phyloP scores from a whole-genome alignment of 2,113 vertebrate species.

The Mormyrus lacerda region DNA sequence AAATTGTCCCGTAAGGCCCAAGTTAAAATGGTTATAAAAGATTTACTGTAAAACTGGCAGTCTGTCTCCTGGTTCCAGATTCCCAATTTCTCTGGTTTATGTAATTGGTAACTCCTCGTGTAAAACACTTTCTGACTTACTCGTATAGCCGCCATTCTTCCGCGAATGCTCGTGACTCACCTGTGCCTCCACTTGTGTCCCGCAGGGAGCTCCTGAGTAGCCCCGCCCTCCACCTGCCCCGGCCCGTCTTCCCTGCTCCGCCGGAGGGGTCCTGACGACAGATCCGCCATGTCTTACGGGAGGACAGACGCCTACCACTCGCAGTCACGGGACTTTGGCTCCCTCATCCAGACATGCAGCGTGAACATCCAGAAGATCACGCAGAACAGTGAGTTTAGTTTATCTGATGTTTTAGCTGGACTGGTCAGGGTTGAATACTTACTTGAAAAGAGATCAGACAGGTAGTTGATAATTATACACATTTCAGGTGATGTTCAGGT shows the following conservation, averaged over 20 bases:
- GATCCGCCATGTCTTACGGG: constrained; percentile 37
- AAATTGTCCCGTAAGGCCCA: background rate
- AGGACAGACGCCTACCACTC: constrained; percentile 45
- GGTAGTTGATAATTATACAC: background rate
- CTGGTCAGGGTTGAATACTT: background rate
- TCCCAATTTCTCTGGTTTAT: background rate
- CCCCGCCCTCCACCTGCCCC: background rate
- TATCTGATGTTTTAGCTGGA: background rate
- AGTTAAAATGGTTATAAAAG: background rate
- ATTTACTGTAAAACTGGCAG: background rate
- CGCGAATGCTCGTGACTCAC: background rate
- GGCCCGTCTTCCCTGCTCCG: background rate
- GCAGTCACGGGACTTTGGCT: constrained; percentile 64
- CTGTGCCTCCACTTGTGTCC: background rate
- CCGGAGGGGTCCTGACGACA: background rate
- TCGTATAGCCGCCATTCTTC: background rate
- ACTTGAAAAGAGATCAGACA: background rate
- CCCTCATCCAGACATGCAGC: constrained; percentile 75
- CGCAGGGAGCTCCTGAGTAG: background rate
- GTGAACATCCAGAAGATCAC: constrained; percentile 76
- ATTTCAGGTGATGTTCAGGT: background rate
- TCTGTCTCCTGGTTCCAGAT: background rate
- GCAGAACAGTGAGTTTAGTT: constrained; percentile 68
- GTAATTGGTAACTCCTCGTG: background rate
- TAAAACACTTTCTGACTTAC: background rate